These are phyloP conservation scores for Carassius auratus DNA, from an alignment of 2,113 vertebrate species.

Conservation along the genomic window DNA sequence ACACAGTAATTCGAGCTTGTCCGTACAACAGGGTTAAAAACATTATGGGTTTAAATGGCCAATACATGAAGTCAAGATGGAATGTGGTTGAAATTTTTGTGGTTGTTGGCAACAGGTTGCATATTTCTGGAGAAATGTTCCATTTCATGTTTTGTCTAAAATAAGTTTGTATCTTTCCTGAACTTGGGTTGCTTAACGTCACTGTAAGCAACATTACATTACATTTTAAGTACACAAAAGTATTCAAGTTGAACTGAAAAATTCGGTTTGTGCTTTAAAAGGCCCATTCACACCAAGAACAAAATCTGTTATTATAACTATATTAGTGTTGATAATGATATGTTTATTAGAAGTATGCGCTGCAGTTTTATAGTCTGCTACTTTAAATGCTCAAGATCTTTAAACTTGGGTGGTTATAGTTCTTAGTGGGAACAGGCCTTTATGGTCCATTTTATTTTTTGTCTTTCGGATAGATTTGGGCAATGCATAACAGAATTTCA, in stretches of 20 bases:
- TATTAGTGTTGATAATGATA: too few relatives aligned
- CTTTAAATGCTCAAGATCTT: too few relatives aligned
- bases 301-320: too few relatives aligned
- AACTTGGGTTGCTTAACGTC: background rate
- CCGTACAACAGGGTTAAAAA: slow-evolving; percentile 7
- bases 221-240: background rate
- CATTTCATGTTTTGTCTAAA: background rate
- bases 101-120: background rate
- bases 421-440: too few relatives aligned
- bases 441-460: too few relatives aligned
- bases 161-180: background rate
- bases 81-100: background rate
- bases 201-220: background rate
- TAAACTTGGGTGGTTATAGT: too few relatives aligned
- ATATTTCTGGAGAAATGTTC: background rate
- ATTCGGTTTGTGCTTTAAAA: background rate
- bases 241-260: background rate
- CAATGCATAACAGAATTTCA: too few relatives aligned
- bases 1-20: slow-evolving; percentile 55
- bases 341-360: too few relatives aligned
- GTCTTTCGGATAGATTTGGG: background rate
- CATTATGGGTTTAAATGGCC: slow-evolving; percentile 56
- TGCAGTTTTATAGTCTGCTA: too few relatives aligned
- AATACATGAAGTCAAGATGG: slow-evolving; percentile 24
- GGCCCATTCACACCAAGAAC: too few relatives aligned